Evolutionary conservation across 2,888 invertebrate genomes (phyloP), one percentile per base, ranked within the genome.

Genomic region (Dryobota labecula): DNA sequence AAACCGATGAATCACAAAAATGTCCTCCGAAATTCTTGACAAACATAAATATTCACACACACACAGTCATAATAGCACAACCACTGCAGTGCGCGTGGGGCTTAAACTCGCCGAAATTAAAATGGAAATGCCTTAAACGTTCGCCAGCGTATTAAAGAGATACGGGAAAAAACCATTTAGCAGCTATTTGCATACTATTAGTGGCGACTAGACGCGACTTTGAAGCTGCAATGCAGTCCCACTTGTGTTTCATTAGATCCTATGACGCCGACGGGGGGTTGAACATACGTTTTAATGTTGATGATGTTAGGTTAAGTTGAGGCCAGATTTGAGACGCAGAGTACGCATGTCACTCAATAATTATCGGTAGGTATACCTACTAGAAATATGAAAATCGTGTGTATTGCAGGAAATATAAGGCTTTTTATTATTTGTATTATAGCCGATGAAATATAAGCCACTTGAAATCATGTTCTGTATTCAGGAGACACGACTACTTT

Each of bases 111-210:
- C 78, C 83, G 76, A 87, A 90, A 90, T 90, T 90, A 90, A 89
- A 90, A 89, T 89, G 90, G 84, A 87, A 89, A 88, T 90, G 85
- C 83, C 81, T 79, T 80, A 76, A 85, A 85, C 84, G 86, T 82
- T 84, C 83, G 81, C 71, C 74, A 83, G 84, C 86, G 83, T 87
- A 85, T 85, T 86, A 78, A 78, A 76, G 84, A 82, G 85, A 82
- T 80, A 79, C 81, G 82, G 84, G 80, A 83, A 85, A 80, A 83
- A 84, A 85, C 83, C 86, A 85, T 88, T 88, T 87, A 88, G 84
- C 82, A 76, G 69, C 71, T 77, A 87, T 88, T 88, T 88, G 84
- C 89, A 87, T 89, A 84, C 74, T 80, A 86, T 88, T 88, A 84
- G 86, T 76, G 73, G 83, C 24, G 78, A 80, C 68, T 82, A 78